phyloP scores from a whole-genome alignment of 2,113 vertebrate species.

The Onychorhynchus coronatus region DNA sequence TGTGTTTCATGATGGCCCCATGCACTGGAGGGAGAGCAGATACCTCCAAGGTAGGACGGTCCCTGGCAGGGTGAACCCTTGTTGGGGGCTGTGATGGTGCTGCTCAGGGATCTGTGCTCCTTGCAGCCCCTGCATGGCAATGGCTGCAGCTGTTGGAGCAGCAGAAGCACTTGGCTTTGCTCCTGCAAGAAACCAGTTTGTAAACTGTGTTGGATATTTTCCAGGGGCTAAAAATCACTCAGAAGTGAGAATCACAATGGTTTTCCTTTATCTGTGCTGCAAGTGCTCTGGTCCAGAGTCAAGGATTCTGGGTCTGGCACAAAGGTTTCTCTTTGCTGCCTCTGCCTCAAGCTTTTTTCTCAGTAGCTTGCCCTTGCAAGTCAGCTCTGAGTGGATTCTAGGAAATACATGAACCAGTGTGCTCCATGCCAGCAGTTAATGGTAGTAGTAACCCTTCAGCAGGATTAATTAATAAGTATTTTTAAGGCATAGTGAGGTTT shows the following conservation, averaged over 20 bases:
- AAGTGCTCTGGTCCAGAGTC: not conserved
- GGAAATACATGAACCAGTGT: not conserved
- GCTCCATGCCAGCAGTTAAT: not conserved
- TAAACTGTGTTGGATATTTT: not conserved
- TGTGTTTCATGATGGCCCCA: rapidly evolving
- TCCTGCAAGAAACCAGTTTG: not conserved
- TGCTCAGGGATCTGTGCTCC: not conserved
- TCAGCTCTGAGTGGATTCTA: not conserved
- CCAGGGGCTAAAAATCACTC: not conserved
- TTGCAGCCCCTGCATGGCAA: not conserved
- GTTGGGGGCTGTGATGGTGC: not conserved
- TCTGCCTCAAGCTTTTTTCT: not conserved
- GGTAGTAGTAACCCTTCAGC: not conserved
- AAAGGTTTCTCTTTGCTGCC: not conserved
- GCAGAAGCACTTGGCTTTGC: not conserved
- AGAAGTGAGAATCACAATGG: not conserved
- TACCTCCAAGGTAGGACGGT: not conserved
- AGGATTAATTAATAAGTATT: not conserved
- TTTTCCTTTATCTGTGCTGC: not conserved
- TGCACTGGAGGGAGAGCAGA: not conserved
- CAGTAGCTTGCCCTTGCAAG: not conserved
- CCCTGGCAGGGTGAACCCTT: not conserved
- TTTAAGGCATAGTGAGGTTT: not conserved
- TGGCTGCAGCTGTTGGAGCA: not conserved
- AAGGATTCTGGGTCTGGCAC: not conserved